Base-by-base conservation (phyloP, 1,140 invertebrate genomes). In the Mylabris phalerata region DNA sequence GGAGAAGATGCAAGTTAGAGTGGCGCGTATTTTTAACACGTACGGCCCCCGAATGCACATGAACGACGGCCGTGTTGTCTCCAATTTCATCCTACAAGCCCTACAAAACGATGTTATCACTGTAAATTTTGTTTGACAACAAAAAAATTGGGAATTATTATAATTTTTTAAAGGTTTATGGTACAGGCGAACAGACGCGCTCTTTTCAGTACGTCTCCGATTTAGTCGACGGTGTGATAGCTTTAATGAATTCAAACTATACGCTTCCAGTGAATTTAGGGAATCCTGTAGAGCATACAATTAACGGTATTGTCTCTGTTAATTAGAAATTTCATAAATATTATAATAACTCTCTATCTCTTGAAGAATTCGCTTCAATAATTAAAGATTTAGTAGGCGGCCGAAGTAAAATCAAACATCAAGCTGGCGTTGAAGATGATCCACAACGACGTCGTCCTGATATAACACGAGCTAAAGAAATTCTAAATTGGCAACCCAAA, bases 11-110 rank as follows among this genome's bases (percentile, higher is more conserved):
- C 82, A 91, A 52, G 93, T 99, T 3, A 79, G 96, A 60, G 95
- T 99, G 25, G 97, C 97, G 0, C 80, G 98, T 62, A 99, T 99
- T 64, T 99, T 99, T 72, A 99, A 99, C 73, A 99, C 98, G 0
- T 99, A 96, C 75, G 98, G 98, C n/a, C 97, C 97, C 0, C 78
- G 97, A 71, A 99, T 99, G 98, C 95, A 98, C 70, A 94, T 97
- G 81, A 96, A 98, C 69, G 98, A 99, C 78, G 97, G 97, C 4
- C 78, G 98, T 43, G 97, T 99, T 3, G 97, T 99, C 0, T 98
- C 95, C 9, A 99, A 99, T 78, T 99, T 99, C 70, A 95, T 99
- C 62, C 82, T 98, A 46, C 97, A 99, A 78, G 93, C 95, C 5
- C 75, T 99, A 48, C 88, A 95, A 73, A 93, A 95, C 75, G 83